Evolutionary conservation across 2,797 vertebrate genomes (phyloP), one percentile per base, ranked within the genome.

Genomic region (Amniataba percoides): DNA sequence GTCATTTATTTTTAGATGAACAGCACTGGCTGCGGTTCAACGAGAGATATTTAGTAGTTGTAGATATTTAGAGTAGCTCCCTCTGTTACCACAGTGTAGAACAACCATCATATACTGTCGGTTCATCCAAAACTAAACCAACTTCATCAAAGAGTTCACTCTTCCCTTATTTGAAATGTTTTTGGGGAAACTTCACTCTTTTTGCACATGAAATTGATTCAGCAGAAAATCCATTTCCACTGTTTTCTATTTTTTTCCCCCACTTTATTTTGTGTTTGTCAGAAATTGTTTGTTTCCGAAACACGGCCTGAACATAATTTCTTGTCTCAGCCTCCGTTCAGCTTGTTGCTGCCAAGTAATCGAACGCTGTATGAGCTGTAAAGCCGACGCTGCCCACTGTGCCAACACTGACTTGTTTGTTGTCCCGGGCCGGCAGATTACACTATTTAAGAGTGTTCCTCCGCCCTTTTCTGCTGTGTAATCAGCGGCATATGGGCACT

Each of bases 401-500:
- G 45, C 63, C 60, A 63, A 14, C 43, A 48, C 9, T 0, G 2
- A 18, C 66, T 52, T 64, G 42, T 67, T 71, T 74, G 59, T 67
- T 51, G 58, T 52, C 0, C 1, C 57, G 9, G 12, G 25, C 48
- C 40, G 55, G 72, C 56, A 63, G 71, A 63, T 76, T 69, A 65
- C 52, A 10, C 63, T 43, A 16, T 21, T 55, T 68, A 31, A 36
- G 19, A 5, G 5, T 6, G 18, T 19, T 70, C 53, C 72, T 77
- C 53, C 53, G 57, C 64, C 51, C 21, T 71, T 46, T 71, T 18
- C 55, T 53, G 0, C 62, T 31, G 23, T 58, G 43, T 60, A 58
- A 57, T 71, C 45, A 61, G 14, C 8, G 3, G 51, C 45, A n/a
- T 15, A 14, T 58, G 45, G 40, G 23, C 48, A 3, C n/a, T 0